phyloP scores from a whole-genome alignment of 1,140 invertebrate genomes.

The Diabrotica virgifera region DNA sequence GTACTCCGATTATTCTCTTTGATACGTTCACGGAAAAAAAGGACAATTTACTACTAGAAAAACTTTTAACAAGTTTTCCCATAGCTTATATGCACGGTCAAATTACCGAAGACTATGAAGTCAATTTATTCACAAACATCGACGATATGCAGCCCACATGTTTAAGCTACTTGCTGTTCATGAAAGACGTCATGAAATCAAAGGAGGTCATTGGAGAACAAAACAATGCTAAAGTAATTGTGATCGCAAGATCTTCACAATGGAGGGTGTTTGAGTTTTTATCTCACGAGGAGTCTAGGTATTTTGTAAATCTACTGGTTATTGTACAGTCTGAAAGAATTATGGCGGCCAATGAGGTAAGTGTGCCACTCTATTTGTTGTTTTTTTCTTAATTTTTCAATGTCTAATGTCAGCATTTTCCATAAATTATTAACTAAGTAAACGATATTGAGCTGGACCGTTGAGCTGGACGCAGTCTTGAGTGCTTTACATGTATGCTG shows the following conservation, averaged over 20 bases:
- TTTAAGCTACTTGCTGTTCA: conserved; percentile 61
- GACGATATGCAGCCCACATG: conserved; percentile 49
- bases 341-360: conserved; percentile 19
- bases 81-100: conserved; percentile 58
- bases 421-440: too few species aligned
- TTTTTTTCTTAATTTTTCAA: too few species aligned
- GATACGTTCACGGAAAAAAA: conserved; percentile 55
- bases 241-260: conserved; percentile 63
- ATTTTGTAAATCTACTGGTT: conserved; percentile 65
- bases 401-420: too few species aligned
- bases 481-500: too few species aligned
- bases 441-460: too few species aligned
- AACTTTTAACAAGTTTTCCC: conserved; percentile 57
- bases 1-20: conserved; percentile 61
- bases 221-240: conserved; percentile 57
- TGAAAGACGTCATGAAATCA: conserved; percentile 58
- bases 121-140: conserved; percentile 24
- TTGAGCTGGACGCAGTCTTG: too few species aligned
- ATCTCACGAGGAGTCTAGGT: conserved; percentile 55
- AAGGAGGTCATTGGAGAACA: conserved; percentile 58
- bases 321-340: conserved; percentile 52
- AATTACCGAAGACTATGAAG: conserved; percentile 47
- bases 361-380: too few species aligned
- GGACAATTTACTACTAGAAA: conserved; percentile 55
- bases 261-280: conserved; percentile 70